Evolutionary conservation across 2,797 vertebrate genomes (phyloP).

Genomic region (Pangasius krempfi): DNA sequence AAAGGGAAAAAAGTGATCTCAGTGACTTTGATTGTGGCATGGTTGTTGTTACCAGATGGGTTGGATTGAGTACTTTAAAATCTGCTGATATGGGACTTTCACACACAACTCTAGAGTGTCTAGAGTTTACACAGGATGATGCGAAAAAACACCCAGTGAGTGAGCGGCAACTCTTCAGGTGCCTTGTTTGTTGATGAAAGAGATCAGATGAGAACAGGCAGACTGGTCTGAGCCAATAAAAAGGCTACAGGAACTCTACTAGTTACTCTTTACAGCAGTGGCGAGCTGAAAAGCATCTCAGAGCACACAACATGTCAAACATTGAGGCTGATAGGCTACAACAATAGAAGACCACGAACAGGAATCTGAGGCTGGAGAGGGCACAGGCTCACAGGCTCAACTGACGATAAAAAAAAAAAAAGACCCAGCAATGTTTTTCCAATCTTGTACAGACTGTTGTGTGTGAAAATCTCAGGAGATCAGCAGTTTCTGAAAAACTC

Average conservation of each 20-base stretch:
- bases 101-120: neutral
- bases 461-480: slow-evolving; percentile 9
- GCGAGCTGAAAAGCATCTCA: slow-evolving; percentile 2
- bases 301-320: neutral
- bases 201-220: neutral
- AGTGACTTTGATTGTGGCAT: neutral
- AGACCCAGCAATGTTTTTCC: neutral
- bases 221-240: neutral
- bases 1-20: neutral
- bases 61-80: neutral
- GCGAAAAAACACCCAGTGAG: neutral
- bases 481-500: slow-evolving; percentile 8
- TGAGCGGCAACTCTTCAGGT: neutral
- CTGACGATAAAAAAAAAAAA: neutral
- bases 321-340: neutral
- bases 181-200: neutral
- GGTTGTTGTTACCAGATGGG: neutral
- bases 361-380: neutral
- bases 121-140: neutral
- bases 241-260: too few species aligned
- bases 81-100: neutral
- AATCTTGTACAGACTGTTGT: neutral
- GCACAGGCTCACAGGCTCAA: neutral
- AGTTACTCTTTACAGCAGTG: neutral
- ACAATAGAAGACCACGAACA: neutral